Conservation (phyloP, 2,888 invertebrate genomes). For the Rotaria macrura region DNA sequence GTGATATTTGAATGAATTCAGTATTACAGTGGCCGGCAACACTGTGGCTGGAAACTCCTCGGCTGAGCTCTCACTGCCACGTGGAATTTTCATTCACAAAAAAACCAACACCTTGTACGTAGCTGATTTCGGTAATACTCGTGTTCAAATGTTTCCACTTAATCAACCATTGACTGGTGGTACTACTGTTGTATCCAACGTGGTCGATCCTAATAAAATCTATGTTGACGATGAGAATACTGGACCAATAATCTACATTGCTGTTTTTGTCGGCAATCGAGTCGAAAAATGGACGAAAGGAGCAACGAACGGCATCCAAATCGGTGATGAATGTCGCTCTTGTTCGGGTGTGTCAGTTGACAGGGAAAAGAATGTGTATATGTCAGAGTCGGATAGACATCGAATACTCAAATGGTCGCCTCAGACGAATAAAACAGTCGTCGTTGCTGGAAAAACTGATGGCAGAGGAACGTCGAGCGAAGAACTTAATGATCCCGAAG, state of each 20-base stretch:
- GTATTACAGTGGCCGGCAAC: background rate
- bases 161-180: background rate
- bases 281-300: background rate
- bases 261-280: background rate
- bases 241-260: background rate
- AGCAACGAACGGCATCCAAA: background rate
- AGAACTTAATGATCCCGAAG: background rate
- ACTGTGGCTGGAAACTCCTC: background rate
- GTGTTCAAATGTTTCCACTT: background rate
- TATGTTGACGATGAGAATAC: background rate
- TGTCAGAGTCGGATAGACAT: background rate
- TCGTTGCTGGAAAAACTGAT: background rate
- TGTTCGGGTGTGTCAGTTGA: background rate
- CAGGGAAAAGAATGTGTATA: background rate
- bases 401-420: background rate
- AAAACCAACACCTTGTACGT: background rate
- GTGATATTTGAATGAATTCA: no score
- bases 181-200: background rate
- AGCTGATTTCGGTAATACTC: background rate
- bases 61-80: background rate
- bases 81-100: background rate
- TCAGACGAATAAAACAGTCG: background rate
- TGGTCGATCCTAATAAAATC: background rate
- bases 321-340: background rate
- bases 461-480: background rate